A percentile compares a stretch with the other conserved stretches of the same genome.
Evolutionary conservation across 2,113 vertebrate species (phyloP).

Genomic region (Brienomyrus brachyistius): DNA sequence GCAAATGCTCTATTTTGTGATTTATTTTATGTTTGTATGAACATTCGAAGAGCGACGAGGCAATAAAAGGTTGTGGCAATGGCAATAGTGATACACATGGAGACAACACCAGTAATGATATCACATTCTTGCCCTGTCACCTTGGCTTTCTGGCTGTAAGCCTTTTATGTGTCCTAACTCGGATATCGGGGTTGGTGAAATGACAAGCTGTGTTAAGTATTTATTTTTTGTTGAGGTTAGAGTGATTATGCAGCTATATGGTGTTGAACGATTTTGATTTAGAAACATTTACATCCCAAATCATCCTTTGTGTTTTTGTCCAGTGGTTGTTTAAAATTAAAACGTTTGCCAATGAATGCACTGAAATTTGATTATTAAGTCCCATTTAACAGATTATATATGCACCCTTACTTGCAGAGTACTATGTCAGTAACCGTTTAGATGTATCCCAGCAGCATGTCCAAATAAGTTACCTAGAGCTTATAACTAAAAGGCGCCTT

Average conservation of each 20-base stretch:
- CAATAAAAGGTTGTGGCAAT: background rate
- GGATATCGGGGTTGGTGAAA: background rate
- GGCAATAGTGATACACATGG: background rate
- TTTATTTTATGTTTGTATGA: background rate
- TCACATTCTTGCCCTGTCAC: background rate
- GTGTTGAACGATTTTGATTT: background rate
- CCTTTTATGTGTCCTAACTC: background rate
- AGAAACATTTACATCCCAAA: background rate
- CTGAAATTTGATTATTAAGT: background rate
- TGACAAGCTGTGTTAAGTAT: background rate
- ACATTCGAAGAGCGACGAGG: background rate
- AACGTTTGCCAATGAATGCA: background rate
- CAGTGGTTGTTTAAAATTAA: conserved; percentile 1
- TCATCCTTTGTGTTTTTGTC: background rate
- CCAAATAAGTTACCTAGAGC: background rate
- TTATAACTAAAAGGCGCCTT: background rate
- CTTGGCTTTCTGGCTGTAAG: background rate
- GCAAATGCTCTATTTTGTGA: background rate
- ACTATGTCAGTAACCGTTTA: background rate
- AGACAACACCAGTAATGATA: background rate
- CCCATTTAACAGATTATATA: background rate
- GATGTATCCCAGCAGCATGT: background rate
- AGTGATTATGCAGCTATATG: background rate
- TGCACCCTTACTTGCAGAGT: background rate
- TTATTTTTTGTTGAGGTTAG: background rate